Evolutionary conservation across 2,113 vertebrate genomes (phyloP).

Genomic region (Carollia perspicillata): DNA sequence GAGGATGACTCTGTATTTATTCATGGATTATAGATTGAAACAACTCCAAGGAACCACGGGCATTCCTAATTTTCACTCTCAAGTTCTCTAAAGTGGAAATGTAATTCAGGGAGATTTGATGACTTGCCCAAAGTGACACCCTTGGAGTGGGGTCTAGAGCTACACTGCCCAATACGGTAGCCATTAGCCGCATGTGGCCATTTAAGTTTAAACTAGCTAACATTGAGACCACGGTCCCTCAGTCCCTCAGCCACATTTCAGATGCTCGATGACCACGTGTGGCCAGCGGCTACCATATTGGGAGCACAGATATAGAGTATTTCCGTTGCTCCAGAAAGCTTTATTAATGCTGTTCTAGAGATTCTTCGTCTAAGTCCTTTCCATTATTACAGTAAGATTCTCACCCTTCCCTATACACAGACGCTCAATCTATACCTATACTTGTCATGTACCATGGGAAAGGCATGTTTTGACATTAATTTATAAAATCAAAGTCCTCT

Average conservation of each 20-base stretch:
- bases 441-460: not conserved
- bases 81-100: not conserved
- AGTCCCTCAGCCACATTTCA: not conserved
- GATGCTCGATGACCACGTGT: not conserved
- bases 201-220: not conserved
- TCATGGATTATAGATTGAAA: not conserved
- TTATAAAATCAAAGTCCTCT: not conserved
- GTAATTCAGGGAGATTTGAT: not conserved
- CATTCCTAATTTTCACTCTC: not conserved
- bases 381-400: not conserved
- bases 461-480: conserved; percentile 53
- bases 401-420: not conserved
- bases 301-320: not conserved
- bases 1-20: not conserved
- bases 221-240: not conserved
- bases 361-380: not conserved
- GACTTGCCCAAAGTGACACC: not conserved
- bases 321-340: not conserved
- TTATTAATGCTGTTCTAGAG: not conserved
- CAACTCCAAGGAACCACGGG: not conserved
- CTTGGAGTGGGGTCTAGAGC: not conserved
- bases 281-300: not conserved
- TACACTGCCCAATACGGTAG: not conserved
- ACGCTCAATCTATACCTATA: not conserved
- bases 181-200: not conserved